Percentiles rank a stretch among this genome's conserved stretches.
Evolutionary conservation across 2,113 vertebrate species (phyloP).

Genomic region (Amblyopsis rosae): DNA sequence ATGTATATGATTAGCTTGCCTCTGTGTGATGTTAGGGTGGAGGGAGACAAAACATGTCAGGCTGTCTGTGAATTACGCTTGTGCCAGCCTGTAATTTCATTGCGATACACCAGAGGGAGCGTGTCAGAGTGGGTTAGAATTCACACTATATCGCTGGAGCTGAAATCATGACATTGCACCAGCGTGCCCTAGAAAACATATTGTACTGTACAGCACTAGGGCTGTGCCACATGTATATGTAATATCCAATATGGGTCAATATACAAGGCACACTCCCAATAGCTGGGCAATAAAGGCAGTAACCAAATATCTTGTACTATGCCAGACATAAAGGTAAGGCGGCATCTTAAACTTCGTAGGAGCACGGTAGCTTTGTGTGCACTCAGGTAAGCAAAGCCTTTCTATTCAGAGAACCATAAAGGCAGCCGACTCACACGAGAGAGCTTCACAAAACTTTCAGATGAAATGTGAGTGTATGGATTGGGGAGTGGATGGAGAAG

Average conservation of each 20-base stretch:
- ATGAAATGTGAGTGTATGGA: conserved; percentile 67
- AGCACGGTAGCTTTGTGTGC: conserved; percentile 43
- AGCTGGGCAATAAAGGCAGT: conserved; percentile 13
- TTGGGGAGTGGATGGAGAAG: conserved; percentile 56
- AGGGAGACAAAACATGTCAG: no score
- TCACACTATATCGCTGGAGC: conserved; percentile 23
- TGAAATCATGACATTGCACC: conserved; percentile 59
- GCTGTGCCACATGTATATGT: conserved; percentile 5
- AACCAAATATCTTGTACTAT: not conserved
- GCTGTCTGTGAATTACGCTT: no score
- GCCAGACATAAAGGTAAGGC: conserved; percentile 1
- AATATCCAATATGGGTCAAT: not conserved
- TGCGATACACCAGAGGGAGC: conserved; percentile 59
- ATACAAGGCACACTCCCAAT: not conserved
- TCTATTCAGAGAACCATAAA: conserved; percentile 63
- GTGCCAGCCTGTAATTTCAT: conserved; percentile 17
- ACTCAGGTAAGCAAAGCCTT: conserved; percentile 43
- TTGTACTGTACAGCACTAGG: not conserved
- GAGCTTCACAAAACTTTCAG: conserved; percentile 58
- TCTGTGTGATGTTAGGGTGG: no score
- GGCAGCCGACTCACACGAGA: conserved; percentile 61
- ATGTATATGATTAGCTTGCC: no score
- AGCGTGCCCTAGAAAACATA: conserved; percentile 42
- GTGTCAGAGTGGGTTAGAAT: conserved; percentile 30
- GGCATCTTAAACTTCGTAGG: conserved; percentile 7